phyloP scores from a whole-genome alignment of 1,140 invertebrate genomes.

The Tetranychus cinnabarinus region DNA sequence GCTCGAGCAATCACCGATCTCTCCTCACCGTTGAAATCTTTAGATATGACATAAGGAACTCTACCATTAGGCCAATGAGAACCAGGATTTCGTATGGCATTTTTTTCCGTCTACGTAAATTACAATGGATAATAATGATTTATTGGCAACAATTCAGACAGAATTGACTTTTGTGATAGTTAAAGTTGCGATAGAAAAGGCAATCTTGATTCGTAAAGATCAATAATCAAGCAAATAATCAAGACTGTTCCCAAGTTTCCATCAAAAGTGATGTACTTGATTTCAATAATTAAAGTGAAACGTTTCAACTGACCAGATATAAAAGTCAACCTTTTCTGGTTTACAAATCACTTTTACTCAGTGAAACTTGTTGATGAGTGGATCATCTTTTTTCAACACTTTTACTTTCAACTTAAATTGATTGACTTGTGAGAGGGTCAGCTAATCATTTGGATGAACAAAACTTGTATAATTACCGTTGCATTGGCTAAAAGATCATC shows the following conservation, averaged over 20 bases:
- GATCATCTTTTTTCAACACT: background rate
- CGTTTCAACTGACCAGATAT: too few species aligned
- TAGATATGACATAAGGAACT: slow-evolving; percentile 7
- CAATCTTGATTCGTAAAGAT: background rate
- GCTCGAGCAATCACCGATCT: slow-evolving; percentile 6
- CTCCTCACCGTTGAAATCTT: slow-evolving; percentile 3
- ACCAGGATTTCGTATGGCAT: slow-evolving; percentile 15
- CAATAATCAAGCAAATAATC: background rate
- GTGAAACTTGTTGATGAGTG: background rate
- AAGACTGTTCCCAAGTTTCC: background rate
- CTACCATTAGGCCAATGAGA: slow-evolving; percentile 5
- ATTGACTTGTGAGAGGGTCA: too few species aligned
- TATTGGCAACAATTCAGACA: too few species aligned
- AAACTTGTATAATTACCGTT: too few species aligned
- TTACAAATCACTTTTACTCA: too few species aligned
- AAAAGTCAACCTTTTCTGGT: too few species aligned
- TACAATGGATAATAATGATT: too few species aligned
- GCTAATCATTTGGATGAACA: too few species aligned
- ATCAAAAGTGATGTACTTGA: background rate
- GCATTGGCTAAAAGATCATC: background rate
- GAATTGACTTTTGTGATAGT: too few species aligned
- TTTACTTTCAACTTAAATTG: too few species aligned
- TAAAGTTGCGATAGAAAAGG: background rate
- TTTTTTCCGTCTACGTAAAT: slow-evolving; percentile 7
- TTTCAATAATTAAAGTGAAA: background rate